A percentile compares a stretch with the other conserved stretches of the same genome.
These are phyloP conservation scores for Drosophila paulistorum DNA, from an alignment of 1,140 invertebrate genomes.

Conservation along the genomic window DNA sequence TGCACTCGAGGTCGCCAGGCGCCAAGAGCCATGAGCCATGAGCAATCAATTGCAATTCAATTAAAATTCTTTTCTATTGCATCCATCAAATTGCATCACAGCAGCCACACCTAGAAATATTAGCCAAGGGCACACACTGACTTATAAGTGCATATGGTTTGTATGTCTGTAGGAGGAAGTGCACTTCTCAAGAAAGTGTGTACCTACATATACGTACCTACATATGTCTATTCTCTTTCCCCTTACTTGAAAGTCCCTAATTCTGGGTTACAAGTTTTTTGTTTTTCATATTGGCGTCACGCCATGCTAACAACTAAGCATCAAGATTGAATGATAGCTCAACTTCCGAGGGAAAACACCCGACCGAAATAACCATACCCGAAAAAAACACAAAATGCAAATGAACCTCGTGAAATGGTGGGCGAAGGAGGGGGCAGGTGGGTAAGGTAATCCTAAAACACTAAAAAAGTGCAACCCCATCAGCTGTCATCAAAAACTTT, in stretches of 20 bases:
- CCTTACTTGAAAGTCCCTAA: constrained; percentile 28
- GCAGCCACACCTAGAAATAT: constrained; percentile 51
- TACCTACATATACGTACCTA: constrained; percentile 42
- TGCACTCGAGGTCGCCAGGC: constrained; percentile 51
- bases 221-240: neutral
- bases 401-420: constrained; percentile 20
- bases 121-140: constrained; percentile 39
- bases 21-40: constrained; percentile 47
- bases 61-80: constrained; percentile 68
- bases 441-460: neutral
- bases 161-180: neutral
- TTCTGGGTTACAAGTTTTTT: constrained; percentile 20
- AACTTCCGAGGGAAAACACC: constrained; percentile 31
- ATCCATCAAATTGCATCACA: constrained; percentile 44
- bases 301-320: constrained; percentile 76
- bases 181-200: constrained; percentile 12
- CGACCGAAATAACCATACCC: constrained; percentile 8
- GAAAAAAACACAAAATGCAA: constrained; percentile 22
- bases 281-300: constrained; percentile 42
- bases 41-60: constrained; percentile 56
- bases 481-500: constrained; percentile 63
- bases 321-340: constrained; percentile 56
- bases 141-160: neutral
- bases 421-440: neutral
- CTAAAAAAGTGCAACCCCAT: constrained; percentile 30